A percentile compares a stretch with the other conserved stretches of the same genome.
Evolutionary conservation across 2,888 invertebrate genomes (phyloP).

Genomic region (Trachelus stipa): DNA sequence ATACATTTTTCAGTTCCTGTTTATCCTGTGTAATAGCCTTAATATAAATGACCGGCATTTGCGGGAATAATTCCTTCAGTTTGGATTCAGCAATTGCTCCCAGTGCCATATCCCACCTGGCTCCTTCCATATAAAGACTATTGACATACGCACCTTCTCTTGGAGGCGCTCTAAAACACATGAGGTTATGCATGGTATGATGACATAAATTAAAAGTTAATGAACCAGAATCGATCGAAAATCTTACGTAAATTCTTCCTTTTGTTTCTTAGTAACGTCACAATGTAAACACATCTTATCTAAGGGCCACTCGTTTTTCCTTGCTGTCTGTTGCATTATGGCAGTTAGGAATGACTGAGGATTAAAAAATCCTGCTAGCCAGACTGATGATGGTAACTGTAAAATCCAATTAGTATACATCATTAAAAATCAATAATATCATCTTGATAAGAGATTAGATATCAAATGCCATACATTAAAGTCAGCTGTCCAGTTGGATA

Average conservation of each 20-base stretch:
- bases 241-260: constrained; percentile 83
- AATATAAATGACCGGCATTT: constrained; percentile 91
- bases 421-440: constrained; percentile 6
- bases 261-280: constrained; percentile 91
- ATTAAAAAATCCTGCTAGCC: constrained; percentile 96
- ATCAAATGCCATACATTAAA: constrained; percentile 71
- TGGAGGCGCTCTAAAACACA: constrained; percentile 75
- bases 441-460: neutral
- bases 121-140: constrained; percentile 93
- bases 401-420: constrained; percentile 21
- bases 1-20: constrained; percentile 86
- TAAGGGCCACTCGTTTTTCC: constrained; percentile 95
- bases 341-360: constrained; percentile 97
- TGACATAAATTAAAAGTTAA: neutral
- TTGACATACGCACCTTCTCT: constrained; percentile 92
- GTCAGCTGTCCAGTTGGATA: constrained; percentile 90
- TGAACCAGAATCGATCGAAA: neutral
- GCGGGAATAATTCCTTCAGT: constrained; percentile 90
- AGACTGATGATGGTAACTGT: constrained; percentile 85
- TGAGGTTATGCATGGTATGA: neutral
- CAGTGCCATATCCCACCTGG: constrained; percentile 86
- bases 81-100: constrained; percentile 86
- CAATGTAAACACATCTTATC: constrained; percentile 96
- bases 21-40: constrained; percentile 91
- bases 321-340: constrained; percentile 96